A percentile compares a stretch with the other conserved stretches of the same genome.
phyloP scores from a whole-genome alignment of 2,113 vertebrate species.

The Microcebus ravelobensis region DNA sequence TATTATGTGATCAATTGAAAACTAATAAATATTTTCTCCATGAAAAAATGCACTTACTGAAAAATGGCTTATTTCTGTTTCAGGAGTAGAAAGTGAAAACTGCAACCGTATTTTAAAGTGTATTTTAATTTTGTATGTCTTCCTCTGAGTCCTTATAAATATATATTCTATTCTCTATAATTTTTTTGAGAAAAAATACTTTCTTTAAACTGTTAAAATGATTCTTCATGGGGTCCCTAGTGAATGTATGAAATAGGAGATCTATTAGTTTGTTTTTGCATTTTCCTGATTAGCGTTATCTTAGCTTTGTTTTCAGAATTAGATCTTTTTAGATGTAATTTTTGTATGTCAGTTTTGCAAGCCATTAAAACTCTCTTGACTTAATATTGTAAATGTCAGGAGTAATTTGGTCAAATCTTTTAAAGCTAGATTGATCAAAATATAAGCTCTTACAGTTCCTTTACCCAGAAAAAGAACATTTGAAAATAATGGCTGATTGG shows the following conservation, averaged over 20 bases:
- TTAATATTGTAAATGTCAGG: conserved; percentile 5
- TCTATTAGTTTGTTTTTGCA: conserved; percentile 35
- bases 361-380: neutral
- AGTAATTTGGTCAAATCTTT: conserved; percentile 42
- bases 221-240: conserved; percentile 17
- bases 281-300: conserved; percentile 40
- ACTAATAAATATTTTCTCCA: conserved; percentile 82
- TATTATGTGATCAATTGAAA: conserved; percentile 80
- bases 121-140: conserved; percentile 71
- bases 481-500: neutral
- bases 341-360: conserved; percentile 9
- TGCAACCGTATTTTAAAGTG: conserved; percentile 68
- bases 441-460: neutral
- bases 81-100: conserved; percentile 80
- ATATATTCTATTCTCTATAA: conserved; percentile 36
- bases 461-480: conserved; percentile 25
- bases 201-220: conserved; percentile 20
- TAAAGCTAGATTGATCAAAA: conserved; percentile 58
- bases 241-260: conserved; percentile 27
- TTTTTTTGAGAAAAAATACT: neutral
- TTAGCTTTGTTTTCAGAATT: conserved; percentile 36
- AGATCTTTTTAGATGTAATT: neutral
- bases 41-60: conserved; percentile 82
- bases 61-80: conserved; percentile 82
- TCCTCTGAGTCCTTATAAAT: conserved; percentile 61